These are phyloP conservation scores for Heliangelus exortis DNA, from an alignment of 2,797 vertebrate genomes.

Conservation along the genomic window DNA sequence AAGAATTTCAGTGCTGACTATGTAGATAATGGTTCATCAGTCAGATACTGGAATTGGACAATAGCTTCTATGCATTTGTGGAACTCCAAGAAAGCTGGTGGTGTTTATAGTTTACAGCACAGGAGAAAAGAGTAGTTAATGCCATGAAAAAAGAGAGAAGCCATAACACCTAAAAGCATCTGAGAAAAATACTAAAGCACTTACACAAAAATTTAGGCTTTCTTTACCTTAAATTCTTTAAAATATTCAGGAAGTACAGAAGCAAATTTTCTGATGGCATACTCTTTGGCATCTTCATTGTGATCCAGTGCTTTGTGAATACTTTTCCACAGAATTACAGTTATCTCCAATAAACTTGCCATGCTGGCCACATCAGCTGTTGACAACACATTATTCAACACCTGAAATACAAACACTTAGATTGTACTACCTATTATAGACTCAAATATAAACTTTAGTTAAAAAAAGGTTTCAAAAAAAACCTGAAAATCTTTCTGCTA, in stretches of 20 bases:
- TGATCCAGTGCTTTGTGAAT: slow-evolving; percentile 84
- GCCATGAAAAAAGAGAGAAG: not conserved
- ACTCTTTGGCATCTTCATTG: slow-evolving; percentile 85
- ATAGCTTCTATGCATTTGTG: not conserved
- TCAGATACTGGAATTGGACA: not conserved
- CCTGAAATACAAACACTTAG: slow-evolving; percentile 70
- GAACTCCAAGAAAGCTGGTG: not conserved
- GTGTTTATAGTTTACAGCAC: not conserved
- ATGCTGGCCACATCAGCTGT: slow-evolving; percentile 80
- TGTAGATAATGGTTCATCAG: not conserved
- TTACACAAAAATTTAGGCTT: not conserved
- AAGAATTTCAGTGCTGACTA: not conserved
- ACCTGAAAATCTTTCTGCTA: not conserved
- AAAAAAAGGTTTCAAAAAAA: not conserved
- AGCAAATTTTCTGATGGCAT: slow-evolving; percentile 88
- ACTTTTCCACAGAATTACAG: slow-evolving; percentile 93
- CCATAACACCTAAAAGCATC: not conserved
- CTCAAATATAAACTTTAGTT: not conserved
- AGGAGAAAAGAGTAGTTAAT: not conserved
- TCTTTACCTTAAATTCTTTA: slow-evolving; percentile 87
- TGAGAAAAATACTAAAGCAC: not conserved
- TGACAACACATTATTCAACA: slow-evolving; percentile 81
- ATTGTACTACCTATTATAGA: not conserved
- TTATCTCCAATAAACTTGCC: slow-evolving; percentile 88
- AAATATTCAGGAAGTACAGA: slow-evolving; percentile 89